phyloP scores from a whole-genome alignment of 2,113 vertebrate species.

The Anolis sagrei region DNA sequence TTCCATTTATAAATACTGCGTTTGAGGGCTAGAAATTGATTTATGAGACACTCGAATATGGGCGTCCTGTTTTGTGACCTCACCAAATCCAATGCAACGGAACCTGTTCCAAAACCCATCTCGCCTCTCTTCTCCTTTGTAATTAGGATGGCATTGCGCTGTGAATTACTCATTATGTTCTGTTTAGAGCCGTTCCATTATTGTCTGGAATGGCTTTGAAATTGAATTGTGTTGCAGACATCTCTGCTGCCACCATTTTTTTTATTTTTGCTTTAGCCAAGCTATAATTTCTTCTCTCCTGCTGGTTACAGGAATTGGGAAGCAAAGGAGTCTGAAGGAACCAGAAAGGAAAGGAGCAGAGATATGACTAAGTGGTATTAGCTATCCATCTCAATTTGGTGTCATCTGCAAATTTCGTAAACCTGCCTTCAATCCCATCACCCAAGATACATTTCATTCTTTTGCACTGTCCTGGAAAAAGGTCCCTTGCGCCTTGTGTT shows the following conservation, averaged over 20 bases:
- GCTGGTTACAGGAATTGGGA: background rate
- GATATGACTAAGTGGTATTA: background rate
- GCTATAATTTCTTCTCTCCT: conserved; percentile 12
- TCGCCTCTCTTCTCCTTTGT: conserved; percentile 16
- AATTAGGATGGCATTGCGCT: conserved; percentile 68
- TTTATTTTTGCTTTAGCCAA: conserved; percentile 44
- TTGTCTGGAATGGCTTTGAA: conserved; percentile 65
- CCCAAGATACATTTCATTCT: no score
- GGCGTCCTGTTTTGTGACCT: background rate
- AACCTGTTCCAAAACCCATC: conserved; percentile 48
- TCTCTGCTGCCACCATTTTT: conserved; percentile 11
- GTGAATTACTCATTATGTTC: conserved; percentile 68
- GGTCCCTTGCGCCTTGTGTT: no score
- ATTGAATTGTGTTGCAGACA: conserved; percentile 61
- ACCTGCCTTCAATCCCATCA: no score
- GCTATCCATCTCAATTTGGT: no score
- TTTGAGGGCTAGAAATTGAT: background rate
- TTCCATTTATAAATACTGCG: background rate
- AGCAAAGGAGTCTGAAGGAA: background rate
- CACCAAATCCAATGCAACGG: background rate
- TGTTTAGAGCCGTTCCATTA: conserved; percentile 71
- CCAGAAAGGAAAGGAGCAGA: background rate
- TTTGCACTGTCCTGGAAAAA: no score
- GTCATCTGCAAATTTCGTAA: no score
- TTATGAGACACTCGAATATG: background rate